These are phyloP conservation scores for Matsumyia berberina DNA, from an alignment of 2,888 invertebrate species.

Conservation along the genomic window DNA sequence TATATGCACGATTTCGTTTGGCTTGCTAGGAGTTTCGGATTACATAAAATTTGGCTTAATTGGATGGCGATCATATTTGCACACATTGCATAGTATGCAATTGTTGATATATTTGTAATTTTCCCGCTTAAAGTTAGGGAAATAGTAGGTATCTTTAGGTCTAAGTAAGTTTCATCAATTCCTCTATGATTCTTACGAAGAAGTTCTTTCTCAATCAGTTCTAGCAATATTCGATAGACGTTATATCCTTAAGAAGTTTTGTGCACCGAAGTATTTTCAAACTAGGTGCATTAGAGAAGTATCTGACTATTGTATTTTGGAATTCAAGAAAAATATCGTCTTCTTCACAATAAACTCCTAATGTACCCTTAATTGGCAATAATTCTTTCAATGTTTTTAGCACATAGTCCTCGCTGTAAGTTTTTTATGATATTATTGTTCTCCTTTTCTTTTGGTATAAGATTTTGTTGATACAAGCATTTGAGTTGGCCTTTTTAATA, in stretches of 20 bases:
- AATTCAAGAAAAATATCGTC: background rate
- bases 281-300: background rate
- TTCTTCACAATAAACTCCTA: slow-evolving; percentile 15
- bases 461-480: background rate
- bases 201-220: background rate
- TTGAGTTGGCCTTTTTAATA: background rate
- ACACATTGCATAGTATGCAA: background rate
- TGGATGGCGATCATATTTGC: slow-evolving; percentile 11
- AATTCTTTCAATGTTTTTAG: slow-evolving; percentile 9
- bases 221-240: background rate
- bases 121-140: slow-evolving; percentile 1
- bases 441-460: slow-evolving; percentile 6
- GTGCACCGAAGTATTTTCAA: background rate
- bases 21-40: slow-evolving; percentile 14
- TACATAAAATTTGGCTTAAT: slow-evolving; percentile 4
- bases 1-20: slow-evolving; percentile 12
- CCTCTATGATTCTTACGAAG: slow-evolving; percentile 11
- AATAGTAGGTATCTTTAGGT: background rate
- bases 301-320: background rate
- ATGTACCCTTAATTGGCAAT: slow-evolving; percentile 10
- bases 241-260: background rate
- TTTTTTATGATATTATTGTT: background rate
- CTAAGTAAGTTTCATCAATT: background rate
- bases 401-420: background rate
- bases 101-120: background rate